Evolutionary conservation across 1,140 invertebrate genomes (phyloP), one percentile per base, ranked within the genome.

Genomic region (Conopomorpha cramerella): DNA sequence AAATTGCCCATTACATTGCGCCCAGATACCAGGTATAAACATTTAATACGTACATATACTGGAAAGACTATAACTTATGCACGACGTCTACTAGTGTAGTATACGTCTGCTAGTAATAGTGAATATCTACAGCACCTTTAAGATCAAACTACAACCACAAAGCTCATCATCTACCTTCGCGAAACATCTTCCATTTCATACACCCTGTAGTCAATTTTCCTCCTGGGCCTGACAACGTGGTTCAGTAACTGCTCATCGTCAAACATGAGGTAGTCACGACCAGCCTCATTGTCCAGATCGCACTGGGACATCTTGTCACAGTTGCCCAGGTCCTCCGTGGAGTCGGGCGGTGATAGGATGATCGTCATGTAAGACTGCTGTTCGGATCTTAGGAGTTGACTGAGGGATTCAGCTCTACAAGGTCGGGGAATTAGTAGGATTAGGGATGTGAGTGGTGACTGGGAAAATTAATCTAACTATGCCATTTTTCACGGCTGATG

Each of bases 161-260:
- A 16, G 15, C 16, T n/a, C 23, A 12, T 35, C 17, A 35, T 27
- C 30, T 45, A 74, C 70, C 67, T 74, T 61, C 51, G 52, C 34
- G 45, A 36, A 17, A 72, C 60, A 51, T 74, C 63, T 50, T 63
- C 67, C 28, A 74, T 60, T 13, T 57, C 49, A 56, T 74, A 74
- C 8, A 66, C 57, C 31, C 41, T 52, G 38, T 50, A 46, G 1
- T 28, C 14, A 2, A 40, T 30, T 33, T 38, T 49, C 7, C 50
- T 52, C 13, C 62, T 43, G 2, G 67, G 58, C 16, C 44, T 23
- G 14, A 58, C 10, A 2, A 66, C 34, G 41, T 45, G 38, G 30
- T 41, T 49, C 29, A 34, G 55, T 10, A 46, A 30, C 1, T 43
- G 14, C 7, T 70, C 58, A 13, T 64, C 49, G 12, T 70, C 60